Evolutionary conservation across 2,113 vertebrate genomes (phyloP), one percentile per base, ranked within the genome.

Genomic region (Salminus brasiliensis): DNA sequence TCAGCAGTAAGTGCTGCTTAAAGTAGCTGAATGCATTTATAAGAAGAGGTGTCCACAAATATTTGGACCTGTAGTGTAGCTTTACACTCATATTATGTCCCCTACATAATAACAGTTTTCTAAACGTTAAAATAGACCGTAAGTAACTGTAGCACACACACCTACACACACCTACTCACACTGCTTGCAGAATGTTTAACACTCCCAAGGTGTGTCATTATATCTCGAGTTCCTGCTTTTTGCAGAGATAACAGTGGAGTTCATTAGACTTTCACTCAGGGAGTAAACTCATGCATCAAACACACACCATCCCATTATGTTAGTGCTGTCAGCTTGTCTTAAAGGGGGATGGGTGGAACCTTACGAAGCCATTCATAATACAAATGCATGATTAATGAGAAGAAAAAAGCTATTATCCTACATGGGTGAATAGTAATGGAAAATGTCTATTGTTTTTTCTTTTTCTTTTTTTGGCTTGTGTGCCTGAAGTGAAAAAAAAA

Each of bases 351-450:
- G 39, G 41, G 34, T 23, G 25, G 25, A 43, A 29, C 41, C 13
- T 21, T 23, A 55, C 18, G n/a, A 25, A 59, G 72, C 36, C 29
- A 74, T 45, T 59, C 63, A 74, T 4, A 59, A 74, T 4, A 59
- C 36, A 41, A 39, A 23, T 65, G 62, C 78, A 74, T 67, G 53
- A 57, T 57, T 80, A 45, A 73, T 67, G 62, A 67, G 1, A 30
- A 25, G 30, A 57, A 47, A 13, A 45, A 65, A 49, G 32, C 59
- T 16, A 25, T 72, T n/a, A 27, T 49, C 21, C 62, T 21, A 43
- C 1, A 25, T n/a, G 29, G 55, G 12, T 74, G 72, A 74, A 74
- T 74, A 62, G 41, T 8, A 63, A 11, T 63, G 32, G 27, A 63
- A 74, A 60, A 41, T 43, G 39, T 23, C 52, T 18, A 27, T 27